These are phyloP conservation scores for Apodemia zela DNA, from an alignment of 2,888 invertebrate genomes.

Conservation along the genomic window DNA sequence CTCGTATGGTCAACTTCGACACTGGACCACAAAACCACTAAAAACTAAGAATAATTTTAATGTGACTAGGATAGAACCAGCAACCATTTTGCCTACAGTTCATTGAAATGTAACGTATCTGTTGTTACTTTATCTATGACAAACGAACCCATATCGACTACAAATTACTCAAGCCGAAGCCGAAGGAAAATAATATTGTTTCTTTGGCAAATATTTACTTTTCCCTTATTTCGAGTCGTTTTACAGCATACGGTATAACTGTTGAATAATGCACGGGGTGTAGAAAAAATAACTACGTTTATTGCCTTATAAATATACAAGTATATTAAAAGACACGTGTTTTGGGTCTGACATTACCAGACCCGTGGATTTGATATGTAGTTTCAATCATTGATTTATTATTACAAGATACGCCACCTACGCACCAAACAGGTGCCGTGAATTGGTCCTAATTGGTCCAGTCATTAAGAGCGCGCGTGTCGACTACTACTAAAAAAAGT, in stretches of 20 bases:
- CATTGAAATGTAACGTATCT: slow-evolving; percentile 23
- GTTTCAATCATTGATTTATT: too few relatives aligned
- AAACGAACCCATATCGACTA: slow-evolving; percentile 71
- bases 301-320: slow-evolving; percentile 24
- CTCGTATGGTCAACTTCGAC: too few relatives aligned
- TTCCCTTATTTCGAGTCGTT: slow-evolving; percentile 60
- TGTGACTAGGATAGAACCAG: too few relatives aligned
- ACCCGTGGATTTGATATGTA: slow-evolving; percentile 1
- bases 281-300: slow-evolving; percentile 25
- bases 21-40: too few relatives aligned
- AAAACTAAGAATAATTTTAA: too few relatives aligned
- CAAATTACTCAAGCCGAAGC: slow-evolving; percentile 63
- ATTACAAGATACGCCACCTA: too few relatives aligned
- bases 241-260: slow-evolving; percentile 27
- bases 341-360: slow-evolving; percentile 13
- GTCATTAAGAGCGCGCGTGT: too few relatives aligned
- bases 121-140: slow-evolving; percentile 45
- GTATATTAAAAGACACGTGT: slow-evolving; percentile 21
- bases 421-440: too few relatives aligned
- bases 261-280: slow-evolving; percentile 26
- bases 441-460: too few relatives aligned
- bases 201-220: slow-evolving; percentile 75
- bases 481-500: too few relatives aligned
- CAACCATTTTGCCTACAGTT: too few relatives aligned
- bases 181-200: slow-evolving; percentile 77